Percentiles rank a stretch among this genome's conserved stretches.
phyloP scores from a whole-genome alignment of 2,113 vertebrate species.

The Columba janthina region DNA sequence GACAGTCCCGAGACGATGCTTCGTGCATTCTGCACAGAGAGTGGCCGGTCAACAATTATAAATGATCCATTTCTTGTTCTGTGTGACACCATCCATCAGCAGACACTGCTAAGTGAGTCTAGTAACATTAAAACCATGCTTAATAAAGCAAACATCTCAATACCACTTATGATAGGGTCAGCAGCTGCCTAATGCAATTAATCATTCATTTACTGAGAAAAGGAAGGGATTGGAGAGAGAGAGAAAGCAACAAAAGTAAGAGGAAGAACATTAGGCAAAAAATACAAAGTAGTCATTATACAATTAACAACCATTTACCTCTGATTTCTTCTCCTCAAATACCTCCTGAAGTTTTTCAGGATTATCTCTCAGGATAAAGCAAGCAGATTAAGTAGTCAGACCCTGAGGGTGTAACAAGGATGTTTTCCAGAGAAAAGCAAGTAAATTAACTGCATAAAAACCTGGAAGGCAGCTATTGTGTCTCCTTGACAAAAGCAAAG shows the following conservation, averaged over 20 bases:
- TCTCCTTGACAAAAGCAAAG: neutral
- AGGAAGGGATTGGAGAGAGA: neutral
- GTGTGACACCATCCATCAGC: neutral
- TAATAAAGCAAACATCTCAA: neutral
- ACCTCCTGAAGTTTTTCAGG: neutral
- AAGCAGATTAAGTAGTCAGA: rapidly evolving
- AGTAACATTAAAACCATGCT: neutral
- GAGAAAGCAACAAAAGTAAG: neutral
- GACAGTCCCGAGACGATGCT: neutral
- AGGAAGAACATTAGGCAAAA: neutral
- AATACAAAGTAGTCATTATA: neutral
- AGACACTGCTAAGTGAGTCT: neutral
- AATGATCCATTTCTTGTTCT: neutral
- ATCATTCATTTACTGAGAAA: neutral
- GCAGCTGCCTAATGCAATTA: neutral
- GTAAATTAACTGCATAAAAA: too few species aligned
- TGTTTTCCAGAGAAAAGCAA: neutral
- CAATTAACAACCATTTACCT: neutral
- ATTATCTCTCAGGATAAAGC: neutral
- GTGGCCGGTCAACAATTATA: neutral
- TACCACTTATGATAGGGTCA: neutral
- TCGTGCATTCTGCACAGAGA: neutral
- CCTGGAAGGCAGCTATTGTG: rapidly evolving
- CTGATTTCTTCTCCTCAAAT: neutral
- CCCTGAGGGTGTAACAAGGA: rapidly evolving